Evolutionary conservation across 2,888 invertebrate genomes (phyloP).

Genomic region (Amblyjoppa proteus): DNA sequence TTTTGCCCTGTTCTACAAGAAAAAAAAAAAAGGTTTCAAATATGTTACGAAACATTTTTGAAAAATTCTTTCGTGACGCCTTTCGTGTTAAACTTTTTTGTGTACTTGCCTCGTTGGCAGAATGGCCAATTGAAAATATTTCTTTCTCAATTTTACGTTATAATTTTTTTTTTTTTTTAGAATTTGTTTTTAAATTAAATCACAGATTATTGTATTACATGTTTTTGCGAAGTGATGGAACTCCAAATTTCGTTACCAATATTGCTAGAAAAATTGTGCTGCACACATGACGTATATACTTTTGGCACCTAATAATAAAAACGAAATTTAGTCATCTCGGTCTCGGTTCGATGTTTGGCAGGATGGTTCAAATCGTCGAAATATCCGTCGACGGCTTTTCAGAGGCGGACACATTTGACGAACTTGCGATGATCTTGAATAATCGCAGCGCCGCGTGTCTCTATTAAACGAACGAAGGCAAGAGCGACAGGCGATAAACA

Average conservation of each 20-base stretch:
- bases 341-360: slow-evolving; percentile 22
- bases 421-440: slow-evolving; percentile 4
- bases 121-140: no score
- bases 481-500: not conserved
- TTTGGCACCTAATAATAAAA: slow-evolving; percentile 9
- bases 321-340: not conserved
- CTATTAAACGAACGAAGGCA: not conserved
- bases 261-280: not conserved
- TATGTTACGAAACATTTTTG: no score
- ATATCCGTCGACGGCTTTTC: not conserved
- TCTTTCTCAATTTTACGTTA: not conserved
- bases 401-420: not conserved
- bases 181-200: not conserved
- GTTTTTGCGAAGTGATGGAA: not conserved
- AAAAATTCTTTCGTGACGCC: no score
- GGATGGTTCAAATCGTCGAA: not conserved
- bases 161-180: not conserved
- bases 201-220: not conserved
- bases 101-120: no score
- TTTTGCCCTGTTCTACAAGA: no score
- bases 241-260: not conserved
- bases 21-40: no score
- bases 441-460: not conserved
- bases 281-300: not conserved
- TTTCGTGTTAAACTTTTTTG: no score